Base-by-base conservation (phyloP, 2,888 invertebrate genomes). In the Galerucella nymphaeae region DNA sequence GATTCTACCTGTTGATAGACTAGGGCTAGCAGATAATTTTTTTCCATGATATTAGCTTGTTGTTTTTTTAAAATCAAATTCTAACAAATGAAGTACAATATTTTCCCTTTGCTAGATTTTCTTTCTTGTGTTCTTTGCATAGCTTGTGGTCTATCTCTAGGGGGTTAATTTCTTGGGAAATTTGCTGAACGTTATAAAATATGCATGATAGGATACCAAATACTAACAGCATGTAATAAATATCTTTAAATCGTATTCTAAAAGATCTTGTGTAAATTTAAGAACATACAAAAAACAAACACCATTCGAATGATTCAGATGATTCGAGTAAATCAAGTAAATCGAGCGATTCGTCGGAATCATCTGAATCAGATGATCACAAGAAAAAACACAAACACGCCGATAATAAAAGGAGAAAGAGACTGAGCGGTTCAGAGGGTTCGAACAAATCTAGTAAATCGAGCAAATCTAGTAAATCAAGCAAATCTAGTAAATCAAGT, bases 311-410 rank as follows among this genome's bases (percentile, higher is more conserved):
- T 45, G 13, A 48, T 14, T 53, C 50, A 16, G 50, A 16, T 16
- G 50, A 53, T 16, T 53, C 50, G 9, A 53, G 16, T 16, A 53
- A 53, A 53, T 53, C 50, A 8, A n/a, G n/a, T 53, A 16, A 53
- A 53, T 53, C 50, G 9, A 18, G 50, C 16, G 50, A 53, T 9
- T 53, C 50, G 2, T 59, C 71, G 38, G 66, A 66, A 16, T 65
- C 65, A 14, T 65, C 65, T 6, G 38, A 38, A 45, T 65, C 65
- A 13, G 48, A 68, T 75, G 20, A 62, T 66, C 55, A 71, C 72
- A 68, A 71, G 64, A 58, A 69, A 50, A 16, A 75, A 30, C 61
- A 61, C 41, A 66, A 30, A 61, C 45, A 71, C 59, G n/a, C 11
- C 38, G 73, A 67, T 14, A 30, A n/a, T 9, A 64, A 18, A 10